Percentiles rank a stretch among this genome's conserved stretches.
phyloP scores from a whole-genome alignment of 2,888 invertebrate genomes.

The Acheta domesticus region DNA sequence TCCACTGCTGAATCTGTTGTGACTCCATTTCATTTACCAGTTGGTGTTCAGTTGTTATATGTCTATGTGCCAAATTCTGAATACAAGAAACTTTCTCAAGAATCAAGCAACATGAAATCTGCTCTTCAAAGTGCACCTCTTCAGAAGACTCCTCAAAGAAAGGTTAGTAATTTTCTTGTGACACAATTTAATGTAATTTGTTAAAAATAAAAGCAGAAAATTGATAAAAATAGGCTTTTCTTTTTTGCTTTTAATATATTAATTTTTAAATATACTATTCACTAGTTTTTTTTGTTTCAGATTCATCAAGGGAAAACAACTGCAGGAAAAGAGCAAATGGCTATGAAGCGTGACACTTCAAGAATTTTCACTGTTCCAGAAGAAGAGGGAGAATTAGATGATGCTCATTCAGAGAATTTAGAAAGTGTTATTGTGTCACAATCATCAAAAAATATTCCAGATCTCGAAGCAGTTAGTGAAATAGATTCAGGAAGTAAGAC shows the following conservation, averaged over 20 bases:
- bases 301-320: conserved; percentile 36
- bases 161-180: conserved; percentile 19
- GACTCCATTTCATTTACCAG: conserved; percentile 67
- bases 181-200: not conserved
- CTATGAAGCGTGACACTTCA: conserved; percentile 75
- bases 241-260: not conserved
- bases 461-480: not conserved
- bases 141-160: conserved; percentile 35
- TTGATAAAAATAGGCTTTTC: not conserved
- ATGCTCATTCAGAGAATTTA: not conserved
- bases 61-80: conserved; percentile 69
- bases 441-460: not conserved
- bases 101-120: conserved; percentile 29
- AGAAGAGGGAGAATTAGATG: conserved; percentile 50
- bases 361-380: conserved; percentile 79
- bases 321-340: conserved; percentile 43
- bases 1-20: conserved; percentile 69
- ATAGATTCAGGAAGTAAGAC: not conserved
- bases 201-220: not conserved
- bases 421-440: not conserved
- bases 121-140: conserved; percentile 33
- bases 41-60: conserved; percentile 74
- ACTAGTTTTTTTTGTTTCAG: conserved; percentile 42
- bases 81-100: conserved; percentile 42
- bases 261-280: not conserved